Evolutionary conservation across 2,888 invertebrate species (phyloP), one percentile per base, ranked within the genome.

Genomic region (Molanna angustata): DNA sequence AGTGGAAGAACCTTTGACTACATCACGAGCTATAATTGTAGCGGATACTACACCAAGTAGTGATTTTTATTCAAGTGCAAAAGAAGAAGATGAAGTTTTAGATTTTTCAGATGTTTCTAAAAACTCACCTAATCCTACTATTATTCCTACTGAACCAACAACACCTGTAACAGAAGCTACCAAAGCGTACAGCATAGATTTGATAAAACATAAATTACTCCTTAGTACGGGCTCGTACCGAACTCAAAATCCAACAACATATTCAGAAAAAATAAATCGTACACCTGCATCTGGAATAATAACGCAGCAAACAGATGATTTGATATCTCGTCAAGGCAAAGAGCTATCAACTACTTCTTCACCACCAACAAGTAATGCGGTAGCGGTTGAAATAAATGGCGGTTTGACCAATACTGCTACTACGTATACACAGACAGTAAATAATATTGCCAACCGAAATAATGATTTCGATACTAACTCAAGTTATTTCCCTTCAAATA

Each of bases 91-190:
- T 60, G 90, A 89, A 70, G 83, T 88, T 17, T 67, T 89, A 45
- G 88, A 88, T 54, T 89, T 86, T 65, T 88, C 88, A 2, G 89
- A 89, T 64, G 86, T 80, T 1, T 76, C 76, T 37, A 78, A 80
- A 42, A 48, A 44, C 13, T 52, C 59, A 11, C 49, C 58, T 9
- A 49, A 56, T n/a, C 47, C 52, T 6, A 63, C 62, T 32, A 66
- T 64, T 44, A 68, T 68, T 47, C 64, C 66, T 17, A 14, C 49
- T 40, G 49, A 55, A 37, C 37, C 48, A 7, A 53, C 57, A 17
- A 53, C 58, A 7, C 37, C 48, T 7, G 62, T 61, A 41, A 59
- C 62, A 16, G 65, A 67, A 43, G 67, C 69, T 11, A 50, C 41
- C 13, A 53, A 58, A 13, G 50, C 53, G 7, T 52, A 59, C 20